Conservation (phyloP, 2,797 vertebrate genomes). For the Eulemur coronatus region DNA sequence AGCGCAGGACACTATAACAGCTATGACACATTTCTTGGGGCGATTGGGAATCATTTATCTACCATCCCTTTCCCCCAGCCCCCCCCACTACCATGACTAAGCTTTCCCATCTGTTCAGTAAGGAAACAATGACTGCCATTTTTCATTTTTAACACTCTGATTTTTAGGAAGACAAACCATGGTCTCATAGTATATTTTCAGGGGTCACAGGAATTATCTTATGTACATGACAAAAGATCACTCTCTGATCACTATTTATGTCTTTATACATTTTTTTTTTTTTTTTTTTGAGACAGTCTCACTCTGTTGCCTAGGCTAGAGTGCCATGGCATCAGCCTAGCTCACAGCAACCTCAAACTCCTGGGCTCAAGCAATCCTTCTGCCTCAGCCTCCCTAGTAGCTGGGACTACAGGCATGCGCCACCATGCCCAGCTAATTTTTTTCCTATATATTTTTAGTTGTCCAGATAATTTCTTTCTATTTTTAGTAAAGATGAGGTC, state of each 20-base stretch:
- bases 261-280: background rate
- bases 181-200: background rate
- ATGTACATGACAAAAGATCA: background rate
- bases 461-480: no score
- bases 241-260: background rate
- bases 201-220: background rate
- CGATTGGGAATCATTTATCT: background rate
- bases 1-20: background rate
- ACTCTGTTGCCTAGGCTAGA: no score
- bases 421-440: no score
- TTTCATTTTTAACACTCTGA: background rate
- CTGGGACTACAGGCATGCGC: no score
- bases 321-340: no score
- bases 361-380: no score
- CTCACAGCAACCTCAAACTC: no score
- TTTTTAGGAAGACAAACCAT: background rate
- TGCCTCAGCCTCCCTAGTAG: no score
- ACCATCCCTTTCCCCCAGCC: background rate
- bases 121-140: background rate
- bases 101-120: constrained; percentile 35
- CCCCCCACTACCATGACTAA: background rate
- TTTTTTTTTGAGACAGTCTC: no score
- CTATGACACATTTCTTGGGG: background rate
- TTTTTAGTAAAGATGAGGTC: no score
- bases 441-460: no score